Evolutionary conservation across 2,113 vertebrate genomes (phyloP), one percentile per base, ranked within the genome.

Genomic region (Trinectes maculatus): DNA sequence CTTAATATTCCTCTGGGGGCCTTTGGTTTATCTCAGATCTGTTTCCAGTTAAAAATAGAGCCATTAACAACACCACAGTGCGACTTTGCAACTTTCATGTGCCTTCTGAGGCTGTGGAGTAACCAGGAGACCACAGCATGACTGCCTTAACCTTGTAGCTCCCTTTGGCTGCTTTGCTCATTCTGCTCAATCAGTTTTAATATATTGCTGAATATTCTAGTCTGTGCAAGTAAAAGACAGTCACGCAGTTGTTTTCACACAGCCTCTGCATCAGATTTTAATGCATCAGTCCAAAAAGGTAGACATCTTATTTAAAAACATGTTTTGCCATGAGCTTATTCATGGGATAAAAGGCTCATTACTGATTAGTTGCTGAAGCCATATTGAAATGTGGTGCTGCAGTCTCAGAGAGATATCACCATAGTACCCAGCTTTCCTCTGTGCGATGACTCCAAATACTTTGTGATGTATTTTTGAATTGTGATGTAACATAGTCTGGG

Each of bases 391-490:
- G n/a, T n/a, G n/a, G n/a, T n/a, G n/a, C n/a, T 29, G 26, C 6
- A 29, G 19, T 8, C 6, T 21, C 6, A 25, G 15, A 25, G 53
- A 42, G 19, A 18, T 25, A 5, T 33, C 25, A 58, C 57, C 29
- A 5, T 31, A 54, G 24, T 24, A 36, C 25, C 43, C 10, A 58
- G 26, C 15, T 39, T 39, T 39, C 12, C 34, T 9, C 11, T 5
- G 3, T 34, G 5, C 19, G 3, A 43, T 16, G n/a, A 62, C 15
- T 49, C 53, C 40, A 46, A 70, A 58, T 48, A 46, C 29, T 57
- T 21, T 22, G 29, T 59, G 12, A 61, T 42, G 16, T 34, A 47
- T 47, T 4, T 28, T 4, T 48, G 33, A 48, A 10, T 68, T 68
- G 7, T 40, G 37, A 60, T 56, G 22, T 21, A 37, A 28, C 18